phyloP scores from a whole-genome alignment of 2,797 vertebrate genomes.

The Anguilla pacifica region DNA sequence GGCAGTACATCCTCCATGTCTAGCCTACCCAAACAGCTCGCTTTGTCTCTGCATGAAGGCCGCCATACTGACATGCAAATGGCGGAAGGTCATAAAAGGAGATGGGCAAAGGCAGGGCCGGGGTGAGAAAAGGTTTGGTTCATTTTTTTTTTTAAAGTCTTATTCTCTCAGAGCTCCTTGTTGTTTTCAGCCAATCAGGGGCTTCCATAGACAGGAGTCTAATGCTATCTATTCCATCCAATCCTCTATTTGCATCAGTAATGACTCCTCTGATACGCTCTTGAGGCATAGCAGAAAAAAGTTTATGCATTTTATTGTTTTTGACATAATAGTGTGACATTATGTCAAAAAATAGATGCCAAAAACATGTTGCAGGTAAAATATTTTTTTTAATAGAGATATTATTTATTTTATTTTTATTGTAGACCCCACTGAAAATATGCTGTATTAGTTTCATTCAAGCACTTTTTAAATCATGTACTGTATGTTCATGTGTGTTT shows the following conservation, averaged over 20 bases:
- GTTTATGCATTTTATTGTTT: not conserved
- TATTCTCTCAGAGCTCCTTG: not conserved
- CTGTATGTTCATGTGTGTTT: too few species aligned
- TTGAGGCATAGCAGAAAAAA: not conserved
- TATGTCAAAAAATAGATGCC: not conserved
- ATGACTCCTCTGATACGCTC: not conserved
- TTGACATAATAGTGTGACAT: not conserved
- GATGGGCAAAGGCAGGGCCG: constrained; percentile 57
- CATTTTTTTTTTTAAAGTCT: not conserved
- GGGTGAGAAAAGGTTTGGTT: not conserved
- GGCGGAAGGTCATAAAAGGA: constrained; percentile 65
- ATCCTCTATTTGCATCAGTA: not conserved
- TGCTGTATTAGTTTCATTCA: too few species aligned
- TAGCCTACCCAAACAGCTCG: constrained; percentile 43
- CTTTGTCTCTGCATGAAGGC: constrained; percentile 73
- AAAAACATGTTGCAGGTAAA: not conserved
- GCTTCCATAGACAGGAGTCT: too few species aligned
- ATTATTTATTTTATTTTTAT: too few species aligned
- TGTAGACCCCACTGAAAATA: too few species aligned
- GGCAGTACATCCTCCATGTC: constrained; percentile 37
- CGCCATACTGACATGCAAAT: constrained; percentile 72
- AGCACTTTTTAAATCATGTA: too few species aligned
- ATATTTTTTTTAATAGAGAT: too few species aligned
- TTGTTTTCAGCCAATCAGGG: not conserved
- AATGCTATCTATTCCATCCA: not conserved